Base-by-base conservation (phyloP, 2,797 vertebrate species). In the Loris lydekkerianus region DNA sequence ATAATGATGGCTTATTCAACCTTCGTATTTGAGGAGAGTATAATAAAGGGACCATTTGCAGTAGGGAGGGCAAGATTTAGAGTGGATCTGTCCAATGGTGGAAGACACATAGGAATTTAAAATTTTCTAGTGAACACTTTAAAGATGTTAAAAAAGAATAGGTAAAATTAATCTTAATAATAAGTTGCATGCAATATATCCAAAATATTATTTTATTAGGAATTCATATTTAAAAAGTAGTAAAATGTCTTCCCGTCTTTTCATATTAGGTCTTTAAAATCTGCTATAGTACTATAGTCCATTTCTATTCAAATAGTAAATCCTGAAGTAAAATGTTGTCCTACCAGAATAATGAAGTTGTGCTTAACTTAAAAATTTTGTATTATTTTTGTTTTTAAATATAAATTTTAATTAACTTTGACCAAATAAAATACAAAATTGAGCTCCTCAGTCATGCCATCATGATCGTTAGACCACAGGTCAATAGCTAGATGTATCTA, bases 161-260 rank as follows among this genome's bases (percentile, higher is more conserved):
- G 70, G 6, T 82, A 60, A 94, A 84, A 77, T 90, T 77, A 84
- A 84, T 76, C 56, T 93, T 93, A 85, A 76, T 70, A 34, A 77
- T 81, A 86, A 81, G 37, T 60, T 84, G 81, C 85, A 90, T 18
- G 18, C 69, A 82, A 25, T 17, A 84, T 63, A 85, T 23, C 40
- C 40, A 58, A 95, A 90, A 67, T 91, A 69, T 75, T 43, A 95
- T 90, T 87, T 84, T 82, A 97, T 80, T 7, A 86, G 10, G 18
- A 86, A 73, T 76, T 17, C 49, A 58, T 60, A 83, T 83, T 21
- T 75, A 85, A 91, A 56, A 46, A 43, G 89, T 78, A 91, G 46
- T 73, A 86, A 95, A 13, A 67, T 85, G 3, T 37, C 43, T 95
- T 93, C 34, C 46, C 65, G 89, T 85, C 53, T 86, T 73, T 76